Percentiles rank a stretch among this genome's conserved stretches.
phyloP scores from a whole-genome alignment of 2,888 invertebrate species.

The Deroplatys truncata region DNA sequence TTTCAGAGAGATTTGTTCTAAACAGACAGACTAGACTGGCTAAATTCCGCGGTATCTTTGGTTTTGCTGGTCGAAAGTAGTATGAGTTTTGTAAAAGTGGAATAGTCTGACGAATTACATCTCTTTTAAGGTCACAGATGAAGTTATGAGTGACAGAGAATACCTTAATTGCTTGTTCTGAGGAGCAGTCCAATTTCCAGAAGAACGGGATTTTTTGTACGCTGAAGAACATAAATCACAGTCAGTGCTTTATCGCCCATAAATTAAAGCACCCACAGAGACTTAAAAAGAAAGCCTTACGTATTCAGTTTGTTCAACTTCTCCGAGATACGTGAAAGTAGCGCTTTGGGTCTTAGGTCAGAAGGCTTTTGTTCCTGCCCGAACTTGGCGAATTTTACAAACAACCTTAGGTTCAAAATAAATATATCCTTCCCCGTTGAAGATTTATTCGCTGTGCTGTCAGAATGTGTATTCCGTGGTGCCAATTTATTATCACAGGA shows the following conservation, averaged over 20 bases:
- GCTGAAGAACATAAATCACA: not conserved
- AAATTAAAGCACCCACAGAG: not conserved
- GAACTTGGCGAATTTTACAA: not conserved
- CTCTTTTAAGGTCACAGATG: too few relatives aligned
- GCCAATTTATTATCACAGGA: not conserved
- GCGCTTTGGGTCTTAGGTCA: not conserved
- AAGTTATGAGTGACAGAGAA: too few relatives aligned
- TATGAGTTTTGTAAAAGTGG: too few relatives aligned
- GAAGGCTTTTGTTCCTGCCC: not conserved
- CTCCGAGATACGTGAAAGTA: not conserved
- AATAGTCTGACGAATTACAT: too few relatives aligned
- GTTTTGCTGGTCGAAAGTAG: too few relatives aligned
- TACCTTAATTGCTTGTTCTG: too few relatives aligned
- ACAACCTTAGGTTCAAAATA: not conserved
- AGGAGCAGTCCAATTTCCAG: too few relatives aligned
- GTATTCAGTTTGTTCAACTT: not conserved
- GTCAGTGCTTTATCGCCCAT: not conserved
- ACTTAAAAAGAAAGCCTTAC: not conserved
- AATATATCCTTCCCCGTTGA: not conserved
- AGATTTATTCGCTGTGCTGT: not conserved
- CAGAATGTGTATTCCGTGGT: not conserved
- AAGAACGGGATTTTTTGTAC: not conserved
- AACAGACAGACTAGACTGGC: too few relatives aligned
- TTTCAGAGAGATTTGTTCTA: too few relatives aligned
- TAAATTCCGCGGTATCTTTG: too few relatives aligned